phyloP scores from a whole-genome alignment of 37 sponge, comb jelly and placozoan genomes.

The Diacarnus erythraeanus region DNA sequence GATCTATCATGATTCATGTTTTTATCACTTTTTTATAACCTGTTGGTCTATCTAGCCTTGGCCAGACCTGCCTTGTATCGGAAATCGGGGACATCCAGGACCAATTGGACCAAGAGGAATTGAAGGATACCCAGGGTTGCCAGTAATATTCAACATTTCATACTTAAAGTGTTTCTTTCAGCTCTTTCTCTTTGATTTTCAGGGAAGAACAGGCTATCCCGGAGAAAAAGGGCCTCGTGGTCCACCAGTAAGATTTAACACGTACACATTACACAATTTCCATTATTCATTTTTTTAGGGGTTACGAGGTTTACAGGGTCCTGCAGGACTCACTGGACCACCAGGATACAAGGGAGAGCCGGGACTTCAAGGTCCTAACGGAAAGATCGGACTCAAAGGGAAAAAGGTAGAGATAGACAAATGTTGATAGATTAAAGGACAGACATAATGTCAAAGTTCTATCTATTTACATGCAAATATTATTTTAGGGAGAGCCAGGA shows the following conservation, averaged over 20 bases:
- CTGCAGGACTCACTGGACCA: conserved; percentile 1
- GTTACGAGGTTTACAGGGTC: conserved; percentile 6
- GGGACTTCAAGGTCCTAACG: background rate
- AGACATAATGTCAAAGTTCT: background rate
- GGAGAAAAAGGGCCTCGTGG: conserved; percentile 57
- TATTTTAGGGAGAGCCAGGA: conserved; percentile 29
- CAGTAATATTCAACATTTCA: conserved; percentile 27
- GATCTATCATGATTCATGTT: no score
- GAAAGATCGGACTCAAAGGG: conserved; percentile 17
- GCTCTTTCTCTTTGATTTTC: background rate
- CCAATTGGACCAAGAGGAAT: conserved; percentile 40
- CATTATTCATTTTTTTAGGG: conserved; percentile 6
- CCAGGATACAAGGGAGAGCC: conserved; percentile 11
- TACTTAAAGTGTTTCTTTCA: background rate
- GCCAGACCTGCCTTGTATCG: conserved; percentile 58
- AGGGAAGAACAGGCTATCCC: conserved; percentile 46
- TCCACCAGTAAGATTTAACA: conserved; percentile 14
- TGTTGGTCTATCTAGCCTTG: conserved; percentile 35
- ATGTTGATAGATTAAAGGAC: background rate
- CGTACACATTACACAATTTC: background rate
- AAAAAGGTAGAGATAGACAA: conserved; percentile 14
- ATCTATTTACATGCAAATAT: background rate
- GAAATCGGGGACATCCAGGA: conserved; percentile 61
- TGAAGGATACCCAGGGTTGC: conserved; percentile 40
- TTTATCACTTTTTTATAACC: no score